Percentiles rank a stretch among this genome's conserved stretches.
These are phyloP conservation scores for Chamaea fasciata DNA, from an alignment of 2,113 vertebrate species.

Conservation along the genomic window DNA sequence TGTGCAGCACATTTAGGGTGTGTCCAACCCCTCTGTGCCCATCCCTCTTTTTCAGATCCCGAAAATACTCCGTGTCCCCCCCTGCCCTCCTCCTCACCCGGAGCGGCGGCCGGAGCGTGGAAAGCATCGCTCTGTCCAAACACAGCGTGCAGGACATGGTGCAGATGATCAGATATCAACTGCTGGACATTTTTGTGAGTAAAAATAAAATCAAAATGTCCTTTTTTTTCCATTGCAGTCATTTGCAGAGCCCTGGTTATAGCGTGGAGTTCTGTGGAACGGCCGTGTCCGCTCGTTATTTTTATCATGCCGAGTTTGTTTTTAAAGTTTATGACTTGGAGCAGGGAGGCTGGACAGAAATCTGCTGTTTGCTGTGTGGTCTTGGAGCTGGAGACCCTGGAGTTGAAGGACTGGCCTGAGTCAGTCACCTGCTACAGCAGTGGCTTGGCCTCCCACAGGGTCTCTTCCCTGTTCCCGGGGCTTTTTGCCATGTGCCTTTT, in stretches of 20 bases:
- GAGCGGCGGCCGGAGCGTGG: slow-evolving; percentile 35
- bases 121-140: slow-evolving; percentile 58
- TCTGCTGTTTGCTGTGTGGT: background rate
- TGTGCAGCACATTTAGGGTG: background rate
- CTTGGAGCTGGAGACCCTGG: background rate
- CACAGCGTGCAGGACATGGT: slow-evolving; percentile 62
- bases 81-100: slow-evolving; percentile 81
- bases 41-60: slow-evolving; percentile 71
- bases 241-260: background rate
- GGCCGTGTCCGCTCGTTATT: background rate
- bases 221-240: background rate
- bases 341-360: background rate
- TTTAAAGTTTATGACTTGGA: background rate
- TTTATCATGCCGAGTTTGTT: background rate
- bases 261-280: background rate
- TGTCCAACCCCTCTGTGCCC: background rate
- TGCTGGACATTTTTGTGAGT: slow-evolving; percentile 83
- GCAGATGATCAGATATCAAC: slow-evolving; percentile 59
- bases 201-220: background rate
- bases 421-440: background rate
- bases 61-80: slow-evolving; percentile 66
- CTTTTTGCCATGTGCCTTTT: background rate
- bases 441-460: background rate
- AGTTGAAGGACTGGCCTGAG: background rate
- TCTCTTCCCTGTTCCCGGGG: background rate